phyloP scores from a whole-genome alignment of 2,888 invertebrate genomes.

The Protonemura montana region DNA sequence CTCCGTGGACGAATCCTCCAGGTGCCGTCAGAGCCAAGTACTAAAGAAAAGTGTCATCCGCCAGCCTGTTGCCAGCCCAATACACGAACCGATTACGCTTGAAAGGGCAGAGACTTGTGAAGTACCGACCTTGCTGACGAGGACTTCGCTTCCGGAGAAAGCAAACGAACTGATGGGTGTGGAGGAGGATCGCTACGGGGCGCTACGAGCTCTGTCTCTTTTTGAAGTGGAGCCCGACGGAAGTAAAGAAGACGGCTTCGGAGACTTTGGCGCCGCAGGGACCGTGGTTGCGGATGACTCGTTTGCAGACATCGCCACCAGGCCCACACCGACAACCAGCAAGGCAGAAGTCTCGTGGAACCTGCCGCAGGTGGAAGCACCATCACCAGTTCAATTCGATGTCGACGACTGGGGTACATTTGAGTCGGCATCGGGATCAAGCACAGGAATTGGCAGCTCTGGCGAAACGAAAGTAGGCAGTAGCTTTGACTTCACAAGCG shows the following conservation, averaged over 20 bases:
- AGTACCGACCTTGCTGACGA: too few relatives aligned
- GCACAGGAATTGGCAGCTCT: not conserved
- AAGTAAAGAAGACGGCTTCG: conserved; percentile 59
- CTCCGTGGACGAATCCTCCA: conserved; percentile 45
- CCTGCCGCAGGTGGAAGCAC: not conserved
- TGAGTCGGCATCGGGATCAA: conserved; percentile 1
- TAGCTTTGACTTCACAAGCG: not conserved
- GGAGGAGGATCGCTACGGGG: conserved; percentile 62
- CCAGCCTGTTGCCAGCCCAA: too few relatives aligned
- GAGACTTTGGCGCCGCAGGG: conserved; percentile 60
- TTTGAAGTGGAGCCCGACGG: conserved; percentile 32
- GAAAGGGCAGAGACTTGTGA: too few relatives aligned
- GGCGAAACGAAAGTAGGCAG: not conserved
- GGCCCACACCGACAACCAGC: not conserved
- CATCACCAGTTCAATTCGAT: conserved; percentile 39
- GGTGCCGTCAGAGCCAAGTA: not conserved
- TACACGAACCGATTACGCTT: too few relatives aligned
- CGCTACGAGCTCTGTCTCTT: conserved; percentile 57
- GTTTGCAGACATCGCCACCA: conserved; percentile 49
- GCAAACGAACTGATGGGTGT: conserved; percentile 55
- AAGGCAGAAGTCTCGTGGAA: conserved; percentile 1
- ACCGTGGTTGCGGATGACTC: conserved; percentile 49
- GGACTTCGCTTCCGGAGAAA: conserved; percentile 47
- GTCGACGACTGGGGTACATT: conserved; percentile 47
- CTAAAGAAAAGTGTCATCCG: too few relatives aligned